Conservation (phyloP, 2,113 vertebrate genomes). For the Poecile atricapillus region DNA sequence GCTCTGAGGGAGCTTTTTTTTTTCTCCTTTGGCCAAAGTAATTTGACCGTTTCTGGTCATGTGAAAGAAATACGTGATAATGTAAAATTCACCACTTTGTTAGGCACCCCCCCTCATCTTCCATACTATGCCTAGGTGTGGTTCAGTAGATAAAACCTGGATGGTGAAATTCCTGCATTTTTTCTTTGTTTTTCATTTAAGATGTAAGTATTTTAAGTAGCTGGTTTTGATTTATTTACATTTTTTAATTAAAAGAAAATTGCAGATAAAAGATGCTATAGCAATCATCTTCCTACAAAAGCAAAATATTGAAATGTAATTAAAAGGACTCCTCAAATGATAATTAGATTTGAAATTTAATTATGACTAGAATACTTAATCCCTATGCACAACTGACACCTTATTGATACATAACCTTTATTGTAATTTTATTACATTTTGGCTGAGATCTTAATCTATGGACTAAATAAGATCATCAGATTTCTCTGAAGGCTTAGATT, state of each 20-base stretch:
- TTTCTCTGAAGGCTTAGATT: constrained; percentile 53
- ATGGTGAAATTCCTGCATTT: constrained; percentile 1
- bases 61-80: background rate
- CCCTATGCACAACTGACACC: constrained; percentile 63
- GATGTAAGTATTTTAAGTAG: constrained; percentile 69
- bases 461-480: constrained; percentile 66
- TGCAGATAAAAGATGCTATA: constrained; percentile 76
- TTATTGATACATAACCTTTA: constrained; percentile 75
- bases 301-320: constrained; percentile 75
- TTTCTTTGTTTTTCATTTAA: constrained; percentile 62
- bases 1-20: background rate
- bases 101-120: background rate
- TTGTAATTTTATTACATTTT: constrained; percentile 73
- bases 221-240: constrained; percentile 76
- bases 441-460: constrained; percentile 69
- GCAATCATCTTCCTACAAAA: constrained; percentile 72
- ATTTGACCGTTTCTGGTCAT: background rate
- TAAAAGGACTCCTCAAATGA: constrained; percentile 77
- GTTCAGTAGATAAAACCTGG: constrained; percentile 42
- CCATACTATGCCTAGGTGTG: background rate
- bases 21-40: background rate
- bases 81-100: background rate
- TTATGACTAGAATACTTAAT: constrained; percentile 73
- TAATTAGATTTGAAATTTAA: constrained; percentile 82
- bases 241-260: constrained; percentile 84